These are phyloP conservation scores for Diplogasteroides magnus DNA, from an alignment of 1,140 invertebrate species.

Conservation along the genomic window DNA sequence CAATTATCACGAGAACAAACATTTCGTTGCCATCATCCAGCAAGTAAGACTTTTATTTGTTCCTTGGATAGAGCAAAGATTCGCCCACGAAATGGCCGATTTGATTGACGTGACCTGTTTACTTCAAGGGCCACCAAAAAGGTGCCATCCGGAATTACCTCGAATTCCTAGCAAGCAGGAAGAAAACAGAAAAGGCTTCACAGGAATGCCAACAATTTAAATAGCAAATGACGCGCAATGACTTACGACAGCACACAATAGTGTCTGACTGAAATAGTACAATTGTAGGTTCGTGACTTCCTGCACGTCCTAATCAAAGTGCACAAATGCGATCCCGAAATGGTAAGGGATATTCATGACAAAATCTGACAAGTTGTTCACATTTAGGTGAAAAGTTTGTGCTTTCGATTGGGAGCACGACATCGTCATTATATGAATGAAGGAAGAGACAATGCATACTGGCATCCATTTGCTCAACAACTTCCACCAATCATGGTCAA, in stretches of 20 bases:
- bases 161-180: too few relatives aligned
- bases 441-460: slow-evolving; percentile 29
- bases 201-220: too few relatives aligned
- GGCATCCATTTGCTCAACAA: slow-evolving; percentile 31
- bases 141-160: too few relatives aligned
- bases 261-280: too few relatives aligned
- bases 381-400: slow-evolving; percentile 6
- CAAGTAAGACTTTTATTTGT: too few relatives aligned
- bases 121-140: too few relatives aligned
- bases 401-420: background rate
- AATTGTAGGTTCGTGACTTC: slow-evolving; percentile 20
- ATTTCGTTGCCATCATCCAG: slow-evolving; percentile 19
- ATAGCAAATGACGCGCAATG: too few relatives aligned
- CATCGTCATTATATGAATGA: slow-evolving; percentile 29
- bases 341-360: slow-evolving; percentile 18
- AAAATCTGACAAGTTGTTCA: background rate
- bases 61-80: too few relatives aligned
- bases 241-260: too few relatives aligned
- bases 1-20: slow-evolving; percentile 18
- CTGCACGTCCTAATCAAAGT: slow-evolving; percentile 29
- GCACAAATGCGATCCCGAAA: slow-evolving; percentile 32
- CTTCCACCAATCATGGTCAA: slow-evolving; percentile 20
- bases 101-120: too few relatives aligned
- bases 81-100: too few relatives aligned
- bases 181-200: too few relatives aligned